Base-by-base conservation (phyloP, 2,888 invertebrate species). In the Holacanthella duospinosa region DNA sequence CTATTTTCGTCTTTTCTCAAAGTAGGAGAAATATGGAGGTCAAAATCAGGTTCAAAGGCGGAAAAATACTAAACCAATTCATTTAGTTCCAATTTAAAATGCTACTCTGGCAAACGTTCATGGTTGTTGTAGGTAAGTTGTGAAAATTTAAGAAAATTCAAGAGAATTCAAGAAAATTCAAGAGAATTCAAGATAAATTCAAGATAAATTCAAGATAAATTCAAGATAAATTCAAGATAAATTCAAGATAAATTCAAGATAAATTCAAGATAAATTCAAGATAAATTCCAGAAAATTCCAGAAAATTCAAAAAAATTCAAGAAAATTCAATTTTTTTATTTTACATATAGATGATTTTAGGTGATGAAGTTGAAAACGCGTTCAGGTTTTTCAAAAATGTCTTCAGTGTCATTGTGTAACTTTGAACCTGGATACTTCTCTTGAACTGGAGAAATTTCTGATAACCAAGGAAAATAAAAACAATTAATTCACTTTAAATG, bases 321-420 rank as follows among this genome's bases (percentile, higher is more conserved):
- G n/a, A n/a, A n/a, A n/a, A n/a, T n/a, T n/a, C n/a, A n/a, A n/a
- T n/a, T n/a, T n/a, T n/a, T n/a, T n/a, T n/a, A 36, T 16, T 6
- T 16, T 36, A 9, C n/a, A n/a, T n/a, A n/a, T n/a, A 6, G 16
- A 26, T 64, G 12, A 28, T 76, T 75, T n/a, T 72, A 88, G 87
- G 86, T n/a, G 83, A 87, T 80, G 87, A 89, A 59, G 90, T 91
- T 3, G 86, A 90, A 79, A 85, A 87, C 76, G 89, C 89, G 0
- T 91, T 87, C 76, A 81, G 82, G 69, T 79, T 80, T 62, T 86
- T 86, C 58, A 81, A 82, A 68, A 83, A 84, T 71, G 87, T 91
- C 1, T 81, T 89, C 74, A 0, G 75, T 90, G 4, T 90, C 90
- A 0, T 82, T 90, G 64, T 90, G 91, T 76, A 86, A 87, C 74